phyloP scores from a whole-genome alignment of 2,797 vertebrate species.

The Sebastes melanostomus region DNA sequence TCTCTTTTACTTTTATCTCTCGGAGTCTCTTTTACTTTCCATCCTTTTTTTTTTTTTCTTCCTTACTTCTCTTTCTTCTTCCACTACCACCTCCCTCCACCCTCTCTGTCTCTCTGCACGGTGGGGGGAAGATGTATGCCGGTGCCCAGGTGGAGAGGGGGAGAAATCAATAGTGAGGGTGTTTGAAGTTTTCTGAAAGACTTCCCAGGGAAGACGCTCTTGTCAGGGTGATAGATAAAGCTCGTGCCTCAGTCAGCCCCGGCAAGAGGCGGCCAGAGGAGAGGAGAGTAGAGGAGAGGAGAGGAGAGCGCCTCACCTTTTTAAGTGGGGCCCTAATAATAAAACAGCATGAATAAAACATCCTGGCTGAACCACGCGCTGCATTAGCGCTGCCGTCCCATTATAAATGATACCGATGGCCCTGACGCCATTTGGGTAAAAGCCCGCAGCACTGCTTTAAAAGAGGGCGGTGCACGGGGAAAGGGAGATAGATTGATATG shows the following conservation, averaged over 20 bases:
- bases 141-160: conserved; percentile 81
- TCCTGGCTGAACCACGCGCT: conserved; percentile 79
- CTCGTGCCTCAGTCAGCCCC: conserved; percentile 75
- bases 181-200: conserved; percentile 90
- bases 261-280: conserved; percentile 79
- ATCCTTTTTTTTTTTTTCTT: conserved; percentile 43
- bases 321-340: conserved; percentile 89
- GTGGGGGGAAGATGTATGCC: conserved; percentile 82
- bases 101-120: conserved; percentile 53
- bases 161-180: conserved; percentile 85
- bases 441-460: conserved; percentile 86
- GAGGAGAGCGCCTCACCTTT: conserved; percentile 85
- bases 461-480: conserved; percentile 76
- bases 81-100: conserved; percentile 59
- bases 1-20: conserved; percentile 77
- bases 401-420: conserved; percentile 88
- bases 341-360: conserved; percentile 91
- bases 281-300: conserved; percentile 66
- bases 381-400: conserved; percentile 84
- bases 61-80: conserved; percentile 70
- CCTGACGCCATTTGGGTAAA: conserved; percentile 85
- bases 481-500: conserved; percentile 80
- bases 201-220: conserved; percentile 87
- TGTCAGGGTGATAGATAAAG: conserved; percentile 90
- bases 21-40: conserved; percentile 69